These are phyloP conservation scores for Drosophila guanche DNA, from an alignment of 1,140 invertebrate species.

Conservation along the genomic window DNA sequence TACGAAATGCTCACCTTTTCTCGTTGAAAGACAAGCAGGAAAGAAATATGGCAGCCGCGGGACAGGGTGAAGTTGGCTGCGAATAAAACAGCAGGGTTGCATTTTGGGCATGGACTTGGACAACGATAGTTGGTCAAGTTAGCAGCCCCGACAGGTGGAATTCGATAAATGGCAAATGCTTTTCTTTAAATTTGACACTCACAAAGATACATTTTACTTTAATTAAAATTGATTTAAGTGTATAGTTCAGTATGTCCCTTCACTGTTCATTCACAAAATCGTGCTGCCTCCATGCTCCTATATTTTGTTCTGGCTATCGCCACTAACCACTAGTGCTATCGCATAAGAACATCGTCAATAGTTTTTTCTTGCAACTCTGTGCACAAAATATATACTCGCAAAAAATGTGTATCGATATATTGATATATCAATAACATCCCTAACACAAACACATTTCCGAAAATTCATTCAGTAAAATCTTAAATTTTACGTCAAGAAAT, in stretches of 20 bases:
- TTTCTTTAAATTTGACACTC: too few species aligned
- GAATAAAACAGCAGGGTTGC: slow-evolving; percentile 57
- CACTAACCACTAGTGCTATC: too few species aligned
- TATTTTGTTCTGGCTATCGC: too few species aligned
- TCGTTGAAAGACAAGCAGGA: slow-evolving; percentile 80
- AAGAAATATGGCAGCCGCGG: slow-evolving; percentile 73
- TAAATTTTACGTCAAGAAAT: slow-evolving; percentile 69
- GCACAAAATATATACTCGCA: too few species aligned
- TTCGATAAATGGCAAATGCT: too few species aligned
- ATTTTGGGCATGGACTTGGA: neutral
- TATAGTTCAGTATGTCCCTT: too few species aligned
- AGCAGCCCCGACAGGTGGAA: neutral
- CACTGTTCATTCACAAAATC: too few species aligned
- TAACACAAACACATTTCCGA: slow-evolving; percentile 67
- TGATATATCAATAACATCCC: neutral
- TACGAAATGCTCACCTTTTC: slow-evolving; percentile 73
- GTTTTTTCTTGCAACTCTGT: too few species aligned
- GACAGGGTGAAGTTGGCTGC: slow-evolving; percentile 63
- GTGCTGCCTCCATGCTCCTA: too few species aligned
- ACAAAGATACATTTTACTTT: too few species aligned
- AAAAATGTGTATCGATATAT: slow-evolving; percentile 25
- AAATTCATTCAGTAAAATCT: slow-evolving; percentile 64
- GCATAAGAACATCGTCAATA: too few species aligned
- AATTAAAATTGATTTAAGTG: too few species aligned
- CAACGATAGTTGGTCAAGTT: slow-evolving; percentile 15